Percentiles rank a stretch among this genome's conserved stretches.
Evolutionary conservation across 2,797 vertebrate genomes (phyloP).

Genomic region (Pelochelys cantorii): DNA sequence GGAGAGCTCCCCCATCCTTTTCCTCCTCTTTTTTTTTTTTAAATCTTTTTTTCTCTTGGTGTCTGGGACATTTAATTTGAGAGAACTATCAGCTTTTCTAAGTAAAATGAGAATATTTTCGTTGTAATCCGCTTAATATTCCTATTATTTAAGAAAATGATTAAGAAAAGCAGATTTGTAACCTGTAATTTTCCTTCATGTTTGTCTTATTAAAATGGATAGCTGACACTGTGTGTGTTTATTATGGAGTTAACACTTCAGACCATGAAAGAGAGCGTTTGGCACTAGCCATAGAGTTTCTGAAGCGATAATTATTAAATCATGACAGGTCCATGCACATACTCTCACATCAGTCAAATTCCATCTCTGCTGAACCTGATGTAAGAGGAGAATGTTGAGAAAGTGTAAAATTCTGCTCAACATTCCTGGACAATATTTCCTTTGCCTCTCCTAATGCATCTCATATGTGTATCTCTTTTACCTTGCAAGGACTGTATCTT

Average conservation of each 20-base stretch:
- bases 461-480: not conserved
- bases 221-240: not conserved
- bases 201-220: not conserved
- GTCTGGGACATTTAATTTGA: not conserved
- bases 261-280: not conserved
- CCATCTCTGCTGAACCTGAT: not conserved
- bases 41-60: not conserved
- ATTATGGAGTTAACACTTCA: not conserved
- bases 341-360: not conserved
- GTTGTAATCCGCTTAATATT: not conserved
- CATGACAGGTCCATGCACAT: not conserved
- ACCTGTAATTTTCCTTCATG: not conserved
- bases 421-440: not conserved
- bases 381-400: not conserved
- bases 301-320: not conserved
- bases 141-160: not conserved
- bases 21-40: not conserved
- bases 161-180: not conserved
- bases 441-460: not conserved
- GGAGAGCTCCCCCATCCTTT: not conserved
- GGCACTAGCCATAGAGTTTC: not conserved
- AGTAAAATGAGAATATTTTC: not conserved
- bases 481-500: not conserved
- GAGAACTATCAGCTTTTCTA: not conserved
- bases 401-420: not conserved